Base-by-base conservation (phyloP, 2,888 invertebrate species). In the Leucoptera coffeella region DNA sequence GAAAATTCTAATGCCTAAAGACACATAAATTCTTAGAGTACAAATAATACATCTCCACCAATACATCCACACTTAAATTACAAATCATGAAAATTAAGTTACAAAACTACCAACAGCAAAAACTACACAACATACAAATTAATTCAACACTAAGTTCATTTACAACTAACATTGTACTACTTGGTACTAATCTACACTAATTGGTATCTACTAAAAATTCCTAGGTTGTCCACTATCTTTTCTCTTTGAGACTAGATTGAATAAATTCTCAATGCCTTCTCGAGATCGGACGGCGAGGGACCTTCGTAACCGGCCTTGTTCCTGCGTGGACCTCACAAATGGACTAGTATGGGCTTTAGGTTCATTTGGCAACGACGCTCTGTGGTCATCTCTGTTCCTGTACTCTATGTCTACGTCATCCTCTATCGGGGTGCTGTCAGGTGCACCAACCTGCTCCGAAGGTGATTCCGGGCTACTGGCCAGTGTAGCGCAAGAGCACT, bases 401-500 rank as follows among this genome's bases (percentile, higher is more conserved):
- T 7, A 17, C 9, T 7, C 9, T 17, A 17, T 17, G 6, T 17
- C 9, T 9, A 7, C 9, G 17, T 17, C 17, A 17, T 17, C 17
- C 9, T 17, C 17, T 9, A 7, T 17, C 6, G 17, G 9, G 6
- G 17, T 17, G 6, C 6, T 17, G 6, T 6, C 17, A 6, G 17
- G 17, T 37, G 44, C 53, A 29, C 59, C 67, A 12, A 48, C 43
- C 27, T 47, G 48, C 9, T 17, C 17, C 6, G 17, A 9, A 6
- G 17, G 17, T 9, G 9, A 17, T 6, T 17, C 17, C 6, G 6
- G 17, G 17, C 17, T 17, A 7, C 9, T 9, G 17, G 9, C 9
- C 6, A 9, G 17, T 17, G 39, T 46, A 22, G 57, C 56, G 56
- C 80, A 80, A 56, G 69, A 60, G 56, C 80, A 80, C 61, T 78